These are phyloP conservation scores for Tetraneura akinire DNA, from an alignment of 1,140 invertebrate species.

Conservation along the genomic window DNA sequence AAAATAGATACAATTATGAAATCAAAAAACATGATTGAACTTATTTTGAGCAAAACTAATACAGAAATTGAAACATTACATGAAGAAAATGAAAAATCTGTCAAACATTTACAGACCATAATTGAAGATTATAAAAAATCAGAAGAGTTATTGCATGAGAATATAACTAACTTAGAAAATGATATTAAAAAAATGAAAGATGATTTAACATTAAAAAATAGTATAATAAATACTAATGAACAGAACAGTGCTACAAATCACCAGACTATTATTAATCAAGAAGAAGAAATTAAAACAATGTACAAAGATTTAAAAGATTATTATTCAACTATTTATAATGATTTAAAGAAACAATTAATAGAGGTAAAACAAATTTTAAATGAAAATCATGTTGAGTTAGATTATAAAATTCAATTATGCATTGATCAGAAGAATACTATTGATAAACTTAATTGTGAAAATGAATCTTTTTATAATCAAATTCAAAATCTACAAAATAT, in stretches of 20 bases:
- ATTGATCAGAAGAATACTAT: conserved; percentile 10
- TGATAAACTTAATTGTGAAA: conserved; percentile 4
- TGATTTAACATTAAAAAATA: too few species aligned
- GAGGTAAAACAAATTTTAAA: conserved; percentile 11
- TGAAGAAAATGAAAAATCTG: conserved; percentile 28
- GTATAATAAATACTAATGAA: not conserved
- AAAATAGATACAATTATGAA: conserved; percentile 26
- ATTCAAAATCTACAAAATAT: conserved; percentile 8
- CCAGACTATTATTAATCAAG: not conserved
- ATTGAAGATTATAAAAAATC: conserved; percentile 31
- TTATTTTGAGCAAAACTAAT: conserved; percentile 41
- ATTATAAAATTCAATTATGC: not conserved
- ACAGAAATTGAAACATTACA: conserved; percentile 39
- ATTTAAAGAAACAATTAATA: not conserved
- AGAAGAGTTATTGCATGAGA: not conserved
- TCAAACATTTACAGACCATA: not conserved
- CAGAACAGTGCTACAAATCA: conserved; percentile 19
- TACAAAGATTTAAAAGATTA: conserved; percentile 21
- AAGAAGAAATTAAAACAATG: conserved; percentile 23
- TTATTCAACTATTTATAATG: conserved; percentile 8
- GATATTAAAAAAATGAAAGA: conserved; percentile 2
- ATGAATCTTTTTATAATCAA: not conserved
- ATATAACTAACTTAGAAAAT: not conserved
- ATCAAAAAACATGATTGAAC: conserved; percentile 39
- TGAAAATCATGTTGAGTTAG: conserved; percentile 10